Evolutionary conservation across 2,113 vertebrate species (phyloP).

Genomic region (Halcyon malimbica): DNA sequence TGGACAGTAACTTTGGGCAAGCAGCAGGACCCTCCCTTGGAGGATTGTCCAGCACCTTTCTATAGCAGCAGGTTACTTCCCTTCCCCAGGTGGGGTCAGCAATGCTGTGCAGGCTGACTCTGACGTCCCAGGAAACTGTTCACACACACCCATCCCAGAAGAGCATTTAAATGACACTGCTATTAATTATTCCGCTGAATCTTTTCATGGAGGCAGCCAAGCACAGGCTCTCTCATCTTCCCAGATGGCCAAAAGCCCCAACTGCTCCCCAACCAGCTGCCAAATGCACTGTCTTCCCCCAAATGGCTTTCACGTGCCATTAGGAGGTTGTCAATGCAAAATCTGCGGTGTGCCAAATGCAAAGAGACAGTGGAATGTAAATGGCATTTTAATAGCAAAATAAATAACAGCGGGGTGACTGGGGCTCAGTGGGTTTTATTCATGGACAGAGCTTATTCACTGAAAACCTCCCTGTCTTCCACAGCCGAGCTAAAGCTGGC

Average conservation of each 20-base stretch:
- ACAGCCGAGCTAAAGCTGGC: not conserved
- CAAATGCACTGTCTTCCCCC: not conserved
- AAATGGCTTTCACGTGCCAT: conserved; percentile 12
- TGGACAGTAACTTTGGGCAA: not conserved
- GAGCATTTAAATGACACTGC: not conserved
- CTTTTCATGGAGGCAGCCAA: not conserved
- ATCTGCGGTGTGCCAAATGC: not conserved
- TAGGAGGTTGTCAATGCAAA: not conserved
- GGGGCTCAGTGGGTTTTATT: not conserved
- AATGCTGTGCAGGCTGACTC: not conserved
- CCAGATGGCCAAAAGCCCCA: not conserved
- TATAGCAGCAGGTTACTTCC: not conserved
- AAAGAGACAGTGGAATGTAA: not conserved
- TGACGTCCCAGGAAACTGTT: not conserved
- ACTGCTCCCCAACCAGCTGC: conserved; percentile 17
- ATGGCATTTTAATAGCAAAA: conserved; percentile 8
- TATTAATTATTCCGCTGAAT: not conserved
- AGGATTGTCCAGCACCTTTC: not conserved
- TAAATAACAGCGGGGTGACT: not conserved
- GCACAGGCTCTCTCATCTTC: not conserved
- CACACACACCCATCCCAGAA: not conserved
- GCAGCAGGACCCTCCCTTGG: not conserved
- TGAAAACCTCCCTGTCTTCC: not conserved
- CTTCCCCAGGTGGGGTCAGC: not conserved
- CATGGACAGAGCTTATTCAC: not conserved